These are phyloP conservation scores for Idaea dimidiata DNA, from an alignment of 2,888 invertebrate genomes.

Conservation along the genomic window DNA sequence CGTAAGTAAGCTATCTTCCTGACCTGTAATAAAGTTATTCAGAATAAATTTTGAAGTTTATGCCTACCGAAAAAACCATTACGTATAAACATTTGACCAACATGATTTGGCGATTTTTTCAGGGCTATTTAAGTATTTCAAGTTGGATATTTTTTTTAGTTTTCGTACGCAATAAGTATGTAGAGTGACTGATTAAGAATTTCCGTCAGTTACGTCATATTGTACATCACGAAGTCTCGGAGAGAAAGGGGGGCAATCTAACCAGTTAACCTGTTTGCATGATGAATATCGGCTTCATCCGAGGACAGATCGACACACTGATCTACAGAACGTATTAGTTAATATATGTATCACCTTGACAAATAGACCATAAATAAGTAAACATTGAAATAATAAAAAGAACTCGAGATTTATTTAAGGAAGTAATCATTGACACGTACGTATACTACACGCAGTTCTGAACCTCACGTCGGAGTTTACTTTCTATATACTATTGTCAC, in stretches of 20 bases:
- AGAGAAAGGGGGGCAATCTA: slow-evolving; percentile 49
- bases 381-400: slow-evolving; percentile 1
- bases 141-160: neutral
- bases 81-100: no score
- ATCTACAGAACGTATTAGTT: slow-evolving; percentile 28
- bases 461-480: slow-evolving; percentile 49
- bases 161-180: slow-evolving; percentile 50
- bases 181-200: slow-evolving; percentile 55
- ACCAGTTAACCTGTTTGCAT: slow-evolving; percentile 36
- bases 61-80: no score
- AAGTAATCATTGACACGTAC: slow-evolving; percentile 47
- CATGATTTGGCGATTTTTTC: no score
- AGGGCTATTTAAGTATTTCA: neutral
- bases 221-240: slow-evolving; percentile 36
- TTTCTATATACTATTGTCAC: slow-evolving; percentile 58
- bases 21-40: no score
- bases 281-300: slow-evolving; percentile 27
- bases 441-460: slow-evolving; percentile 27
- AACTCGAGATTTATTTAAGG: slow-evolving; percentile 7
- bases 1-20: no score
- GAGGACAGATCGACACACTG: slow-evolving; percentile 29
- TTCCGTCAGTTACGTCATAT: slow-evolving; percentile 51
- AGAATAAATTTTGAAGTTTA: no score
- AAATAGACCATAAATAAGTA: neutral
- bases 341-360: slow-evolving; percentile 14